Evolutionary conservation across 2,888 invertebrate genomes (phyloP).

Genomic region (Anticlea derivata): DNA sequence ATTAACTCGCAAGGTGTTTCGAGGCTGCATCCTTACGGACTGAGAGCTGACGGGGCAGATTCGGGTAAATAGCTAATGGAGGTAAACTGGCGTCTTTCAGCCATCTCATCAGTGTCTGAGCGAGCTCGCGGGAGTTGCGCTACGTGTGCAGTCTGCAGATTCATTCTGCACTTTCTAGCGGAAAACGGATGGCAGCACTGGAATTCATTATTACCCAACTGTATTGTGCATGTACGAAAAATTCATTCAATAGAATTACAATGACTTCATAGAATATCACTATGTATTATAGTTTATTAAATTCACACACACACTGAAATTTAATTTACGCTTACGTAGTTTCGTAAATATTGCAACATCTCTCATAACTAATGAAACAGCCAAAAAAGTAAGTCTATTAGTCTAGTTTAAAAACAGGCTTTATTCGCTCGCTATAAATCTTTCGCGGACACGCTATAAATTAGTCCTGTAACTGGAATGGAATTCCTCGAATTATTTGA

Average conservation of each 20-base stretch:
- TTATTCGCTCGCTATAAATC: conserved; percentile 59
- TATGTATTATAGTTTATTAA: too few relatives aligned
- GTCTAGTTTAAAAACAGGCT: conserved; percentile 55
- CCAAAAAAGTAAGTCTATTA: conserved; percentile 31
- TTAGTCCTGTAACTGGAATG: conserved; percentile 52
- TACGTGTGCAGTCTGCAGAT: conserved; percentile 12
- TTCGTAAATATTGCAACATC: too few relatives aligned
- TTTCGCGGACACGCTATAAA: conserved; percentile 56
- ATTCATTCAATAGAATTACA: too few relatives aligned
- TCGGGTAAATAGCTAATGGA: conserved; percentile 42
- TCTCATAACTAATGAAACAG: neutral
- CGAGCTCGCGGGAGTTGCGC: conserved; percentile 27
- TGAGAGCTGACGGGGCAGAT: conserved; percentile 33
- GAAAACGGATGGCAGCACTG: conserved; percentile 28
- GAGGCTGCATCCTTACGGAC: conserved; percentile 13
- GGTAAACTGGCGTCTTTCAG: conserved; percentile 42
- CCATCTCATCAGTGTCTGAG: conserved; percentile 50
- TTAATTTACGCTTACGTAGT: too few relatives aligned
- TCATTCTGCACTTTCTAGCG: conserved; percentile 24
- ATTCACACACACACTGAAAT: too few relatives aligned
- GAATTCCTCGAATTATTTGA: conserved; percentile 14
- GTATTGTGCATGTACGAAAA: neutral
- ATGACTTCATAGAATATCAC: too few relatives aligned
- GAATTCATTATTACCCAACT: neutral
- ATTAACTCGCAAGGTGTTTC: conserved; percentile 1